A percentile compares a stretch with the other conserved stretches of the same genome.
phyloP scores from a whole-genome alignment of 2,113 vertebrate species.

The Narcine bancroftii region DNA sequence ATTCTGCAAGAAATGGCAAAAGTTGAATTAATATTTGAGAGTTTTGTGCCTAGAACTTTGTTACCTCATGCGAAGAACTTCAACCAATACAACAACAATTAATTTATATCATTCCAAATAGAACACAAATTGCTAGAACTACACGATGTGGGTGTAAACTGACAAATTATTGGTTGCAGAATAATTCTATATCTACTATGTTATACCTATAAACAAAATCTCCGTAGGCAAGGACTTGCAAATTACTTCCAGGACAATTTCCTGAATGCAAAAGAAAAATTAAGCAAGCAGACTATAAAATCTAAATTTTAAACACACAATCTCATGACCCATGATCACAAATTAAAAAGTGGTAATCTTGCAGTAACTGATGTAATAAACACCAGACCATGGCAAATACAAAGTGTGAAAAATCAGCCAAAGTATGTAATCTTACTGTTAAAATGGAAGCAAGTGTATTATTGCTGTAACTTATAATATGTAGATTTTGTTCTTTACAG shows the following conservation, averaged over 20 bases:
- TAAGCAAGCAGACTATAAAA: background rate
- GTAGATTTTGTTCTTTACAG: background rate
- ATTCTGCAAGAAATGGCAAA: background rate
- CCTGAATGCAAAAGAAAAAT: background rate
- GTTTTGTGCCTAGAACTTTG: background rate
- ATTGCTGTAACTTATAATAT: background rate
- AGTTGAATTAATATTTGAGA: background rate
- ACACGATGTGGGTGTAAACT: background rate
- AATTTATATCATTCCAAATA: background rate
- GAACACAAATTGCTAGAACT: background rate
- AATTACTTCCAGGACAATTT: background rate
- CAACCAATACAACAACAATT: background rate
- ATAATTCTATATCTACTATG: background rate
- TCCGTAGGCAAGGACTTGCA: background rate
- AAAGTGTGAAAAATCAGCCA: background rate
- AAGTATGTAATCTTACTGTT: background rate
- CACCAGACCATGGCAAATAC: background rate
- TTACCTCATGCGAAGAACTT: background rate
- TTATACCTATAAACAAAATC: background rate
- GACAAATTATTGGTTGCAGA: background rate
- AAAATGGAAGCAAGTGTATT: background rate
- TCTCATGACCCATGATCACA: background rate
- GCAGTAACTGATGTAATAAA: background rate
- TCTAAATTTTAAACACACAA: background rate
- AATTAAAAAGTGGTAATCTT: background rate